A percentile compares a stretch with the other conserved stretches of the same genome.
Conservation (phyloP, 2,113 vertebrate species). For the Myotis yumanensis region DNA sequence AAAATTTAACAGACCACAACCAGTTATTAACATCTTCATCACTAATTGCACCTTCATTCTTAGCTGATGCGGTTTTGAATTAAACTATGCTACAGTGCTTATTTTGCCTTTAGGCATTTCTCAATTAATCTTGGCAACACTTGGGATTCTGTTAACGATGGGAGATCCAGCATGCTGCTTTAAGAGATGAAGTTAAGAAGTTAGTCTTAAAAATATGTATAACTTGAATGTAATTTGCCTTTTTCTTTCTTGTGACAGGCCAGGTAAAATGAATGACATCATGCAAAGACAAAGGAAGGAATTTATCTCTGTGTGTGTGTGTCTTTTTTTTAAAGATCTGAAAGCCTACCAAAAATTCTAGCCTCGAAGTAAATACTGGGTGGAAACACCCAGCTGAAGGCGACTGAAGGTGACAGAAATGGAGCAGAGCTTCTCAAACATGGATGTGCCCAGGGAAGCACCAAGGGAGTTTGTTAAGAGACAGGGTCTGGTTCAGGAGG, state of each 20-base stretch:
- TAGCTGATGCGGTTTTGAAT: conserved; percentile 58
- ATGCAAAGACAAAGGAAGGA: conserved; percentile 34
- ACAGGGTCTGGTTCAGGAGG: not conserved
- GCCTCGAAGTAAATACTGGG: not conserved
- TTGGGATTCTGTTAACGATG: conserved; percentile 58
- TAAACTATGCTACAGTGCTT: conserved; percentile 56
- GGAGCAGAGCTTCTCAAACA: not conserved
- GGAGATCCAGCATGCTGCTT: conserved; percentile 55
- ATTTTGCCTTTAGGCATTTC: conserved; percentile 77
- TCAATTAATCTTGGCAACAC: conserved; percentile 72
- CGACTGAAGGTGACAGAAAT: not conserved
- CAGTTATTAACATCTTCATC: conserved; percentile 79
- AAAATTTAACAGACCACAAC: conserved; percentile 60
- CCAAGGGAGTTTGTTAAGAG: not conserved
- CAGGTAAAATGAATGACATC: conserved; percentile 76
- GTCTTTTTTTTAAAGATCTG: conserved; percentile 21
- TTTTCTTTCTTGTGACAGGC: conserved; percentile 63
- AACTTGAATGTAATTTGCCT: conserved; percentile 67
- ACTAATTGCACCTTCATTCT: conserved; percentile 65
- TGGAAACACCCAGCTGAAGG: not conserved
- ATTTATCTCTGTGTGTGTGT: not conserved
- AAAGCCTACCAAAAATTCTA: conserved; percentile 38
- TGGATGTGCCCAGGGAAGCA: not conserved
- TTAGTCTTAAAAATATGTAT: conserved; percentile 52
- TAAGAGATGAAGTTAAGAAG: conserved; percentile 69